Base-by-base conservation (phyloP, 2,888 invertebrate genomes). In the Leptinotarsa juncta region DNA sequence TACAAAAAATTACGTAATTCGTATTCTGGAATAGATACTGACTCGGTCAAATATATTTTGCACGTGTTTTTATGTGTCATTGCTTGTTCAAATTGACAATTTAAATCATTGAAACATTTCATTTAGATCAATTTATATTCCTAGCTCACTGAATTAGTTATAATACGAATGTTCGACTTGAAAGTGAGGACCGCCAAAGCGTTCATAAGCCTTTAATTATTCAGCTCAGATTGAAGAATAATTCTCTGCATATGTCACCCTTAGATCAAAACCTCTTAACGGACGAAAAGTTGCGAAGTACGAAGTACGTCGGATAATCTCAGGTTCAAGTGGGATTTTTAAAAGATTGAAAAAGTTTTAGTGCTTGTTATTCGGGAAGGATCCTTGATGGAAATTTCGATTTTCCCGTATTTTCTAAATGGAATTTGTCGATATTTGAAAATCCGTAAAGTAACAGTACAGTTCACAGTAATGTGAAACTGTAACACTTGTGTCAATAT, bases 341-440 rank as follows among this genome's bases (percentile, higher is more conserved):
- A 14, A 1, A 57, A 57, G 55, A 57, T 57, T 57, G 55, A 18
- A 57, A 57, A 57, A 57, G 55, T 57, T 57, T 57, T 57, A 57
- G 23, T 20, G 55, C 23, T 20, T 57, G 55, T 20, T 14, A 55
- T 55, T 20, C 20, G 20, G 20, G 55, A 51, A 51, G 55, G 20
- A 20, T 10, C 3, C 55, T 20, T 20, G 55, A 57, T 57, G 55
- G 20, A 57, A 57, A 57, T 23, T 7, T 57, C 3, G 23, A 4
- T n/a, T 14, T n/a, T 3, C 51, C 15, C 1, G 4, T 5, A 51
- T 16, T n/a, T 51, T 42, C 42, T 16, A 16, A 15, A n/a, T 51
- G 16, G 1, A 51, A n/a, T 51, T 51, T 15, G 15, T 51, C 42
- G 32, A 32, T 32, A 32, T 1, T 32, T 32, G 10, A 32, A 32